Evolutionary conservation across 2,888 invertebrate species (phyloP).

Genomic region (Arge pagana): DNA sequence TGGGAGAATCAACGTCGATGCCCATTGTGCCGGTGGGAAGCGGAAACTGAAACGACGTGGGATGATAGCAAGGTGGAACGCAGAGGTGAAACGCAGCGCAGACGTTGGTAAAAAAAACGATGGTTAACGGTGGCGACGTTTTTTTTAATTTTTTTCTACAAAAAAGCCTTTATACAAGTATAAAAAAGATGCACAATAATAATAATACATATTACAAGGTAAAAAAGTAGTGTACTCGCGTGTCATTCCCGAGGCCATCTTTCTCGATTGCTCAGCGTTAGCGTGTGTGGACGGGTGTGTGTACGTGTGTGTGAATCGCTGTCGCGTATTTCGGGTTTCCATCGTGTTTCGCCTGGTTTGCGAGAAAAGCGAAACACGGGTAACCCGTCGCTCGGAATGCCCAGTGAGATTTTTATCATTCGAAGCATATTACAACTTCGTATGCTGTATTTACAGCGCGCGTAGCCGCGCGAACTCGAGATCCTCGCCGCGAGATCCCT

Average conservation of each 20-base stretch:
- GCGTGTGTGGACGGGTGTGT: slow-evolving; percentile 29
- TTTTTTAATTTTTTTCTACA: slow-evolving; percentile 51
- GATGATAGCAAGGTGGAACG: not conserved
- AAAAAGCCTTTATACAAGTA: slow-evolving; percentile 59
- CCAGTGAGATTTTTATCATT: slow-evolving; percentile 12
- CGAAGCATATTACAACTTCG: slow-evolving; percentile 2
- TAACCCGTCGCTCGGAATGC: slow-evolving; percentile 15
- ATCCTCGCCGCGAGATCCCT: not conserved
- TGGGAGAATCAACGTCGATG: no score
- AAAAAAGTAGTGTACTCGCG: slow-evolving; percentile 48
- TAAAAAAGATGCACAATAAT: slow-evolving; percentile 53
- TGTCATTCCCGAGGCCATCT: slow-evolving; percentile 24
- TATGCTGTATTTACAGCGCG: slow-evolving; percentile 20
- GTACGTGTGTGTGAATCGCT: slow-evolving; percentile 25
- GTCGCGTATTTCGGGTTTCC: slow-evolving; percentile 17
- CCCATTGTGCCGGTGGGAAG: no score
- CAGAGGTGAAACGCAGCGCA: not conserved
- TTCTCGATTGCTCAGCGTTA: slow-evolving; percentile 37
- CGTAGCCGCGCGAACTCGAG: slow-evolving; percentile 12
- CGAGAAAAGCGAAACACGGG: not conserved
- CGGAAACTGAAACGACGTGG: no score
- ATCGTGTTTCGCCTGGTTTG: no score
- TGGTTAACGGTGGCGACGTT: slow-evolving; percentile 56
- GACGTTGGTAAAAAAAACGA: not conserved
- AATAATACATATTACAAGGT: slow-evolving; percentile 42